Base-by-base conservation (phyloP, 2,888 invertebrate genomes). In the Polydrusus pterygomalis region DNA sequence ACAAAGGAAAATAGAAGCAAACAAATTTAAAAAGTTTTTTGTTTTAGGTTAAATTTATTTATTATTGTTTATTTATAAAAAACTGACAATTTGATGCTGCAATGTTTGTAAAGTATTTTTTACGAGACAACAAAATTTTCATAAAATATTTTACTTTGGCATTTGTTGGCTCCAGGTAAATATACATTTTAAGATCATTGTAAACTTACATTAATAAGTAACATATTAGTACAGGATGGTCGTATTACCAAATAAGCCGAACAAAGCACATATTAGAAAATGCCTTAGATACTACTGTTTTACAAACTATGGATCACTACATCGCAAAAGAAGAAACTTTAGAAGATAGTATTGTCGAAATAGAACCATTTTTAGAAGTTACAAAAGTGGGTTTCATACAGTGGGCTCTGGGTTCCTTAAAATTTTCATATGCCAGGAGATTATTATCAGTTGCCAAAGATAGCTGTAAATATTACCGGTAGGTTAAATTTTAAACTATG, bases 401-500 rank as follows among this genome's bases (percentile, higher is more conserved):
- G 25, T 80, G 77, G 71, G 77, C 78, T 15, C 82, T 84, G 81
- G 83, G 84, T 74, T 77, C 81, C 34, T 72, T 87, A 51, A 86
- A 85, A 80, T 87, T 87, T 79, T 79, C 80, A 13, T 86, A 85
- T 80, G 93, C 93, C 0, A 92, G 92, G 45, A 51, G 79, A 60
- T 60, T 79, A 49, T 47, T 79, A 17, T 38, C 79, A 25, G 60
- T 94, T 64, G 92, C 94, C 38, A 91, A 91, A 79, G 90, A 89
- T 75, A 93, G 93, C n/a, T 90, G 90, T 79, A 89, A 88, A 78
- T 88, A 89, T 74, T 93, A 79, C 89, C 92, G 9, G 88, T 77
- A 0, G 60, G 9, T 65, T 58, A 70, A 30, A 34, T 70, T 34
- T 34, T 18, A 7, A 3, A 60, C 9, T 38, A 34, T 38, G 6